Conservation (phyloP, 2,113 vertebrate species). For the Seriola aureovittata region DNA sequence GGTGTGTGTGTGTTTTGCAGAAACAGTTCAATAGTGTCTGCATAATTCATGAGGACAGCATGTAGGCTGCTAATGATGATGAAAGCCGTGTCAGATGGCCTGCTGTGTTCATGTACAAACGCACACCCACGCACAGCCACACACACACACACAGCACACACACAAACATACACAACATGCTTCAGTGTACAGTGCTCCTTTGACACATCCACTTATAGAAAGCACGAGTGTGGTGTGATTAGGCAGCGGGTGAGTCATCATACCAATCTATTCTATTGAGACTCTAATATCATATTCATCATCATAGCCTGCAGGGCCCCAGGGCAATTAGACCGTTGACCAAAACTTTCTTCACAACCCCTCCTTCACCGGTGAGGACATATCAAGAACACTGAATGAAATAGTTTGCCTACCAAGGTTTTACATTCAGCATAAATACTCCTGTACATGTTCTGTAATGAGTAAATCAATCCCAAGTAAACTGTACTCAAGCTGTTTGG, state of each 20-base stretch:
- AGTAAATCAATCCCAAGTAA: not conserved
- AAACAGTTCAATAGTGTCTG: slow-evolving; percentile 72
- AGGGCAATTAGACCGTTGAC: not conserved
- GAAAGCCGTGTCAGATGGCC: slow-evolving; percentile 63
- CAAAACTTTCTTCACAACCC: not conserved
- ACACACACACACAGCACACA: slow-evolving; percentile 5
- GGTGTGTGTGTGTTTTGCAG: slow-evolving; percentile 7
- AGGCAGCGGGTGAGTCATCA: slow-evolving; percentile 50
- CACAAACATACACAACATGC: slow-evolving; percentile 25
- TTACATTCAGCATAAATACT: not conserved
- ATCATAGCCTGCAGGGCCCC: not conserved
- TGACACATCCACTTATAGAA: slow-evolving; percentile 53
- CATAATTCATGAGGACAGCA: slow-evolving; percentile 86
- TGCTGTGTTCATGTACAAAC: slow-evolving; percentile 50
- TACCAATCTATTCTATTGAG: slow-evolving; percentile 40
- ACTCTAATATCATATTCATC: slow-evolving; percentile 37
- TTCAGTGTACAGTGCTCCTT: slow-evolving; percentile 23
- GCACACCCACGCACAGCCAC: slow-evolving; percentile 23
- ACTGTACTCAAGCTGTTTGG: not conserved
- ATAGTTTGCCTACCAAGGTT: not conserved
- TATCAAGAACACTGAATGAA: not conserved
- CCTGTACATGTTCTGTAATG: not conserved
- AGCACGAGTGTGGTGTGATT: slow-evolving; percentile 42
- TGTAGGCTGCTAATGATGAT: slow-evolving; percentile 75
- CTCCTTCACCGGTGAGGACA: not conserved